Evolutionary conservation across 92 coral and sea anemone genomes (phyloP).

Genomic region (Epizoanthus scotinus): DNA sequence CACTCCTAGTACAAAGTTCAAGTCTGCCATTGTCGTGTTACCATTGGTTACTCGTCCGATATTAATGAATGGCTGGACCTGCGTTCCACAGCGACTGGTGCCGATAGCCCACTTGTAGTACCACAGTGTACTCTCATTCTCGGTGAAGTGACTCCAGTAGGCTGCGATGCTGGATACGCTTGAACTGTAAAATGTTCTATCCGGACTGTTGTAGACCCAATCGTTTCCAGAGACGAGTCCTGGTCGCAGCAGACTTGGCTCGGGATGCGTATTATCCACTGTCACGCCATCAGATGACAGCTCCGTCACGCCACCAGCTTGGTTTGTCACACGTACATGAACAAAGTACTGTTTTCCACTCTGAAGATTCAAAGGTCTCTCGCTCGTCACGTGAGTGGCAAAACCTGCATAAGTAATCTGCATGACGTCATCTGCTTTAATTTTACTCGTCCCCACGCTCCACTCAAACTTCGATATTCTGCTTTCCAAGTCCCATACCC

Average conservation of each 20-base stretch:
- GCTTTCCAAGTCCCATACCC: conserved; percentile 95
- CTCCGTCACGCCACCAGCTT: conserved; percentile 77
- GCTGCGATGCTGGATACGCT: conserved; percentile 58
- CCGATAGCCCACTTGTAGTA: conserved; percentile 98
- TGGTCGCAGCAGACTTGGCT: conserved; percentile 62
- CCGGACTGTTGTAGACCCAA: conserved; percentile 64
- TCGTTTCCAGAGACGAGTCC: conserved; percentile 52
- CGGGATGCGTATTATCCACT: conserved; percentile 81
- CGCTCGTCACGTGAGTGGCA: conserved; percentile 81
- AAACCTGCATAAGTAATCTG: conserved; percentile 73
- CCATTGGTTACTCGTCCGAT: conserved; percentile 72
- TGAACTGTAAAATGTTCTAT: conserved; percentile 70
- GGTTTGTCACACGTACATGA: conserved; percentile 66
- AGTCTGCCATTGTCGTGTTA: conserved; percentile 72
- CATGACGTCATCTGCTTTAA: conserved; percentile 46
- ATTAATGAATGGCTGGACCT: conserved; percentile 88
- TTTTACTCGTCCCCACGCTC: conserved; percentile 76
- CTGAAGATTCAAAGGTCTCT: conserved; percentile 53
- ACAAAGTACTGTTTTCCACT: conserved; percentile 81
- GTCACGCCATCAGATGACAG: conserved; percentile 87
- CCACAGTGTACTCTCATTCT: conserved; percentile 91
- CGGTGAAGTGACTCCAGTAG: conserved; percentile 78
- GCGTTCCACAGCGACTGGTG: conserved; percentile 86
- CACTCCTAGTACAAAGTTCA: conserved; percentile 61
- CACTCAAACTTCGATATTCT: conserved; percentile 89